Evolutionary conservation across 2,797 vertebrate species (phyloP), one percentile per base, ranked within the genome.

Genomic region (Rhynchonycteris naso): DNA sequence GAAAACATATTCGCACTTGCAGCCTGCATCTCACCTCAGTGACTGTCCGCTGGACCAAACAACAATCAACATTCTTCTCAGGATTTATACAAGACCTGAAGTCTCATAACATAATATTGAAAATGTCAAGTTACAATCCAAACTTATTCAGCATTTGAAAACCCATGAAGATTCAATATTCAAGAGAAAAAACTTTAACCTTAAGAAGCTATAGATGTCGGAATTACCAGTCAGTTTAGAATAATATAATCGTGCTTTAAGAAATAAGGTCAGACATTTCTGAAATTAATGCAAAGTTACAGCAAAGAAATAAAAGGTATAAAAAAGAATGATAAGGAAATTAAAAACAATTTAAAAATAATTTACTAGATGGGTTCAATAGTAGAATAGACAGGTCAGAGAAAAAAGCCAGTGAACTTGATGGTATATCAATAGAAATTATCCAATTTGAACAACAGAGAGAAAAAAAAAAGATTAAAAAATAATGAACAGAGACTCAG

Each of bases 261-360:
- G 65, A 87, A 79, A 88, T 82, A 88, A 83, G 18, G 16, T 72
- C 24, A 72, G 63, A 72, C 24, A 26, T 92, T 82, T 28, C 83
- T 63, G 30, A 74, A 79, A 80, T 71, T 66, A 87, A 71, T 66
- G 52, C 18, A 72, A 74, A 43, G 13, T 86, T 11, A 69, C 24
- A 50, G 52, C n/a, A 82, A 92, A 91, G 86, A 82, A 88, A 72
- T 69, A 71, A 82, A 87, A 83, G 47, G 47, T 22, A 2, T 30
- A 61, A 86, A 90, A 50, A 79, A 69, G 30, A 71, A 84, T 9
- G 11, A 56, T 90, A 71, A 58, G 26, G 47, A 92, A 89, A 90
- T 84, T 68, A 90, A 83, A 43, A 66, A 33, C 16, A n/a, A 68
- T 87, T 14, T 15, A 54, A 30, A 47, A 74, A 59, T 80, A 87